Conservation (phyloP, 1,140 invertebrate species). For the Laupala kohalensis region DNA sequence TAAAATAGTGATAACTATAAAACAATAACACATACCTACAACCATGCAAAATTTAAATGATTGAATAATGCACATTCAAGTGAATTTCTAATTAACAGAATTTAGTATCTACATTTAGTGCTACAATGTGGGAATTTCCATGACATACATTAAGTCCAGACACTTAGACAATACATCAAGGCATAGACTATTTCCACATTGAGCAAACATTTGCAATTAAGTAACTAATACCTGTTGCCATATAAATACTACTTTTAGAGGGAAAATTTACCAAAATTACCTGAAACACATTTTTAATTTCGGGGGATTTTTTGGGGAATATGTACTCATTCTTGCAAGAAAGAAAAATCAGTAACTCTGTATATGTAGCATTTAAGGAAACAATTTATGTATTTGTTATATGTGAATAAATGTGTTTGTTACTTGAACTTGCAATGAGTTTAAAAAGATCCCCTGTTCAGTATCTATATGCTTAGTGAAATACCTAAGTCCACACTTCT, state of each 20-base stretch:
- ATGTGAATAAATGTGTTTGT: no score
- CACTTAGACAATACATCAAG: neutral
- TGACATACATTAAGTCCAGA: neutral
- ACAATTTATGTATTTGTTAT: no score
- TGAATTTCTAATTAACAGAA: neutral
- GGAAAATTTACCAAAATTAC: no score
- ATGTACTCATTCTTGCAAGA: no score
- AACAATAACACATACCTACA: neutral
- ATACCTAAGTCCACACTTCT: no score
- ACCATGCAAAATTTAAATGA: neutral
- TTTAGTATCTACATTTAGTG: neutral
- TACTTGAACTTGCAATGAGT: no score
- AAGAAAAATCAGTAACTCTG: no score
- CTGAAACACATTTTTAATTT: no score
- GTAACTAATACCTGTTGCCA: neutral
- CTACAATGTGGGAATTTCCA: neutral
- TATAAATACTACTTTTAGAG: neutral
- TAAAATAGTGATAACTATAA: neutral
- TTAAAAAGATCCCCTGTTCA: no score
- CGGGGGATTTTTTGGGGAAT: no score
- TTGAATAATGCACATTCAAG: neutral
- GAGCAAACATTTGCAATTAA: neutral
- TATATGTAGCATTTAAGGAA: no score
- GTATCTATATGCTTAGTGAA: no score
- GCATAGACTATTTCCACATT: neutral